These are phyloP conservation scores for Corapipo altera DNA, from an alignment of 2,113 vertebrate species.

Conservation along the genomic window DNA sequence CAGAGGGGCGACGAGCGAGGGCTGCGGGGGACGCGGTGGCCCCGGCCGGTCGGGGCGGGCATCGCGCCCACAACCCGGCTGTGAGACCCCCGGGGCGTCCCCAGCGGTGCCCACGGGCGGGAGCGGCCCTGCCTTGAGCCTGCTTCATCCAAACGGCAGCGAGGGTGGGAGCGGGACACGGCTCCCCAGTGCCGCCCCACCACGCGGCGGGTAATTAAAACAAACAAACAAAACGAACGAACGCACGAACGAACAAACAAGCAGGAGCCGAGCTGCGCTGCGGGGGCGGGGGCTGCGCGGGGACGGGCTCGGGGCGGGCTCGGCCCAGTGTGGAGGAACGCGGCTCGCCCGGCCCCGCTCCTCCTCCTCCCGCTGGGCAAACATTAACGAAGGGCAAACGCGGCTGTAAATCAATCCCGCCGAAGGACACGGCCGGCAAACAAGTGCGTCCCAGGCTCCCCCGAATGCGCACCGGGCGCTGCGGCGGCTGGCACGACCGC, in stretches of 20 bases:
- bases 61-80: not conserved
- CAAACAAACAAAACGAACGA: not conserved
- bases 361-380: constrained; percentile 77
- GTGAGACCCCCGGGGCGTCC: not conserved
- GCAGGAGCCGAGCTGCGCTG: not conserved
- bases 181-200: not conserved
- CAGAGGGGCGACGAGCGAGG: not conserved
- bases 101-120: not conserved
- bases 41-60: not conserved
- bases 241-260: not conserved
- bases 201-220: constrained; percentile 14
- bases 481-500: not conserved
- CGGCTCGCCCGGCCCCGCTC: not conserved
- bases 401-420: constrained; percentile 83
- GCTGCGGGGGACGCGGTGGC: not conserved
- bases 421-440: constrained; percentile 83
- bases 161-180: not conserved
- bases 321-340: not conserved
- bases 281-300: not conserved
- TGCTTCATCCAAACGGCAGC: not conserved
- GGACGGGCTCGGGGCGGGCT: not conserved
- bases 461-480: not conserved
- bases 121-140: not conserved
- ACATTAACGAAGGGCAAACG: constrained; percentile 88
- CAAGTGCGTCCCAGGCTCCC: constrained; percentile 45